A percentile compares a stretch with the other conserved stretches of the same genome.
phyloP scores from a whole-genome alignment of 2,797 vertebrate species.

The Siniperca obscura region DNA sequence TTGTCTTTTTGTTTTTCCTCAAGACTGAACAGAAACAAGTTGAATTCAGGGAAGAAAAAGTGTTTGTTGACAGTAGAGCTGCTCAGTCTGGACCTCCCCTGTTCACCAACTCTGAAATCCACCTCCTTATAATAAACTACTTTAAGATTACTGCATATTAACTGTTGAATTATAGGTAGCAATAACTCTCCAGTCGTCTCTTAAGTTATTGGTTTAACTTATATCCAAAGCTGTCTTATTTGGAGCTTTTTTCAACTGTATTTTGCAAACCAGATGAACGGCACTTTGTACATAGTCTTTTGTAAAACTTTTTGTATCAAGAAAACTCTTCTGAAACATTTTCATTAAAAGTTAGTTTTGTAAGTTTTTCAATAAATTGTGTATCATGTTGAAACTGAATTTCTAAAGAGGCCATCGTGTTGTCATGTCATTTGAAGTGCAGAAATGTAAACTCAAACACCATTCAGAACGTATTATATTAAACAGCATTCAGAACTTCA shows the following conservation, averaged over 20 bases:
- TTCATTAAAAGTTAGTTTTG: conserved; percentile 15
- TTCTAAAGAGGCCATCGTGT: background rate
- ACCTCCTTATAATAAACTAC: background rate
- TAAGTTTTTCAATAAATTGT: conserved; percentile 62
- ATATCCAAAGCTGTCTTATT: background rate
- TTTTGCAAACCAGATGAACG: conserved; percentile 31
- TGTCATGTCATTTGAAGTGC: background rate
- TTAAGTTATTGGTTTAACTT: conserved; percentile 33
- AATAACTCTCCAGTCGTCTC: background rate
- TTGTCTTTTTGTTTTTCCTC: conserved; percentile 61
- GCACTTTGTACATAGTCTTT: conserved; percentile 69
- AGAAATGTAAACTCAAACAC: background rate
- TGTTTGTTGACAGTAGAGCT: conserved; percentile 19
- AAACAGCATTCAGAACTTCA: background rate
- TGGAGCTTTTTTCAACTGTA: background rate
- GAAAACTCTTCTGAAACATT: conserved; percentile 24
- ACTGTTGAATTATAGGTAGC: background rate
- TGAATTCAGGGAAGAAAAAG: conserved; percentile 3
- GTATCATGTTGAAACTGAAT: conserved; percentile 28
- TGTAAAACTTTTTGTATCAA: conserved; percentile 17
- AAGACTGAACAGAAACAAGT: conserved; percentile 64
- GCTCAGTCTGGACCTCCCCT: background rate
- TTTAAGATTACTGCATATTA: background rate
- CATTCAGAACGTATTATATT: background rate
- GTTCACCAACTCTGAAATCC: background rate